These are phyloP conservation scores for Acrocera orbiculus DNA, from an alignment of 2,888 invertebrate genomes.

Conservation along the genomic window DNA sequence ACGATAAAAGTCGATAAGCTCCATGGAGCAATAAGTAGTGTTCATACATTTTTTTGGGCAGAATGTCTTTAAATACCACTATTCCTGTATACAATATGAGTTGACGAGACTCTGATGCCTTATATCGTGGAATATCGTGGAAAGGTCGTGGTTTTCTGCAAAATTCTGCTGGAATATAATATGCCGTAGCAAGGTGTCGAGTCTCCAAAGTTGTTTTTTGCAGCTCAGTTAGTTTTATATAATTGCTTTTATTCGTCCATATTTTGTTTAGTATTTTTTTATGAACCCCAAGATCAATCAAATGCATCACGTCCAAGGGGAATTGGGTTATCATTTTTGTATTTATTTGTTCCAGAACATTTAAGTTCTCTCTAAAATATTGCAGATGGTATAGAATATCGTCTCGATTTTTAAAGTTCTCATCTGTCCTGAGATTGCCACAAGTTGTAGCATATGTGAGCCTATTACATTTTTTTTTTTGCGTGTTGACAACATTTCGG, in stretches of 20 bases:
- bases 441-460: background rate
- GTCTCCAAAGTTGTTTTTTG: background rate
- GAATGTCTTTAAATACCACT: too few relatives aligned
- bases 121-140: too few relatives aligned
- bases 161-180: slow-evolving; percentile 5
- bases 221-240: background rate
- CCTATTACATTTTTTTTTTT: background rate
- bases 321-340: slow-evolving; percentile 5
- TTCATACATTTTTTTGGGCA: too few relatives aligned
- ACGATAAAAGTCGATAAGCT: too few relatives aligned
- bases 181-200: background rate
- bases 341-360: slow-evolving; percentile 1
- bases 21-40: too few relatives aligned
- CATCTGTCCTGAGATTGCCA: background rate
- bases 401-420: background rate
- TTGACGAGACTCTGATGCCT: too few relatives aligned
- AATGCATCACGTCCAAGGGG: slow-evolving; percentile 8
- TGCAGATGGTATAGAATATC: slow-evolving; percentile 1
- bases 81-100: too few relatives aligned
- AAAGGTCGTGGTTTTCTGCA: slow-evolving; percentile 2
- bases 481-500: slow-evolving; percentile 4
- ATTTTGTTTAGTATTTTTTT: too few relatives aligned
- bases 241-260: background rate
- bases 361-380: background rate
- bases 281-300: slow-evolving; percentile 7